These are phyloP conservation scores for Dryomyza anilis DNA, from an alignment of 2,888 invertebrate genomes.

Conservation along the genomic window DNA sequence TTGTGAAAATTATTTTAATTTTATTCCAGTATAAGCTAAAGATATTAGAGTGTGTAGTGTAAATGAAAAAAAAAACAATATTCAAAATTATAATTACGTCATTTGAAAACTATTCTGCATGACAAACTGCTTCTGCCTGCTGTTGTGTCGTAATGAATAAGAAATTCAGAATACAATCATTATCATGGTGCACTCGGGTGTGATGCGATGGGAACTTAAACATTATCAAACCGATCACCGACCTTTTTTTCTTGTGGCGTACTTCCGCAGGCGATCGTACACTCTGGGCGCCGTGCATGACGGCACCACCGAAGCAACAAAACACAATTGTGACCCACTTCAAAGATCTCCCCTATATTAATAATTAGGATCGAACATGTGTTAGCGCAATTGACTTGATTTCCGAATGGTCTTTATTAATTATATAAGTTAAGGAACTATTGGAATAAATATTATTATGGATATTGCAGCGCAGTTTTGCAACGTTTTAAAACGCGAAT, in stretches of 20 bases:
- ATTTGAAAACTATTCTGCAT: conserved; percentile 52
- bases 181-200: too few species aligned
- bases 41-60: too few species aligned
- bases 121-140: conserved; percentile 53
- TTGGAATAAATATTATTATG: too few species aligned
- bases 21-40: too few species aligned
- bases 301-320: neutral
- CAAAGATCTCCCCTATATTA: too few species aligned
- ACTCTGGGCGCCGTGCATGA: conserved; percentile 49
- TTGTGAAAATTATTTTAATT: too few species aligned
- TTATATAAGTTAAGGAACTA: too few species aligned
- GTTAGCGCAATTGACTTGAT: neutral
- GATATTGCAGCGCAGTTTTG: conserved; percentile 1
- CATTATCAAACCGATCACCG: conserved; percentile 16
- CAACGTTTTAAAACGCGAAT: conserved; percentile 15
- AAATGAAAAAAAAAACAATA: too few species aligned
- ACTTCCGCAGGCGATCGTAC: conserved; percentile 58
- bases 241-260: conserved; percentile 59
- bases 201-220: too few species aligned
- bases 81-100: conserved; percentile 49
- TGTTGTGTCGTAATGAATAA: neutral
- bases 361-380: neutral
- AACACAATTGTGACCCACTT: conserved; percentile 1
- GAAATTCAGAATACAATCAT: neutral
- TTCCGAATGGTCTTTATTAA: neutral